phyloP scores from a whole-genome alignment of 2,888 invertebrate genomes.

The Scelioninae gen. 1 region DNA sequence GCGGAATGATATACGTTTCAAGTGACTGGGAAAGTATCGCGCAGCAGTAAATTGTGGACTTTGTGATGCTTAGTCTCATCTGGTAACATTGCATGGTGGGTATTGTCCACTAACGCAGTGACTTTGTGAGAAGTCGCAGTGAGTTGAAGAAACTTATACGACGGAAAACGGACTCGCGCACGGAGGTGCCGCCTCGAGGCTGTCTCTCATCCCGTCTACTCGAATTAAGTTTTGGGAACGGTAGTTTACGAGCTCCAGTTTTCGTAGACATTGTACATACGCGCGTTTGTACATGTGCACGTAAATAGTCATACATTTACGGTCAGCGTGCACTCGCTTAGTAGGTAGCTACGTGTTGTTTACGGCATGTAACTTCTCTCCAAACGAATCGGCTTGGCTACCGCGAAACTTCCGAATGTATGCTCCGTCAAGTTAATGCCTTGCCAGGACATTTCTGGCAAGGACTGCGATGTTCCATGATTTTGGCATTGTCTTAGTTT shows the following conservation, averaged over 20 bases:
- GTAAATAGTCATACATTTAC: slow-evolving; percentile 71
- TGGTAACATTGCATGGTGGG: slow-evolving; percentile 54
- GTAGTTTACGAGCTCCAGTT: slow-evolving; percentile 78
- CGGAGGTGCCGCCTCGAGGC: slow-evolving; percentile 59
- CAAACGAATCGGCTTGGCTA: slow-evolving; percentile 78
- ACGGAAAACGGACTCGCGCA: slow-evolving; percentile 64
- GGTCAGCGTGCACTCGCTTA: slow-evolving; percentile 69
- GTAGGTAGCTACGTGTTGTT: slow-evolving; percentile 80
- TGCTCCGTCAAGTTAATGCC: slow-evolving; percentile 78
- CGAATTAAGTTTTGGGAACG: slow-evolving; percentile 70
- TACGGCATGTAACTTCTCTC: slow-evolving; percentile 79
- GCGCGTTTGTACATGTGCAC: slow-evolving; percentile 61
- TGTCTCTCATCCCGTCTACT: slow-evolving; percentile 68
- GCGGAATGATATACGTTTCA: slow-evolving; percentile 40
- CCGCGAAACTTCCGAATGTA: slow-evolving; percentile 78
- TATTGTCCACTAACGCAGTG: slow-evolving; percentile 68
- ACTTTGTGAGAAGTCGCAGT: slow-evolving; percentile 67
- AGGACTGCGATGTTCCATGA: slow-evolving; percentile 42
- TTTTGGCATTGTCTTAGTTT: slow-evolving; percentile 60
- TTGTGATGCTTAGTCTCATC: slow-evolving; percentile 63
- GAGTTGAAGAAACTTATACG: slow-evolving; percentile 69
- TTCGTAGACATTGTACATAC: slow-evolving; percentile 75
- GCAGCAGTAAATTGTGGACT: slow-evolving; percentile 62
- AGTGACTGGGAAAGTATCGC: slow-evolving; percentile 44
- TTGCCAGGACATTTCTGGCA: slow-evolving; percentile 64